These are phyloP conservation scores for Drosophila maculinotata DNA, from an alignment of 2,888 invertebrate species.

Conservation along the genomic window DNA sequence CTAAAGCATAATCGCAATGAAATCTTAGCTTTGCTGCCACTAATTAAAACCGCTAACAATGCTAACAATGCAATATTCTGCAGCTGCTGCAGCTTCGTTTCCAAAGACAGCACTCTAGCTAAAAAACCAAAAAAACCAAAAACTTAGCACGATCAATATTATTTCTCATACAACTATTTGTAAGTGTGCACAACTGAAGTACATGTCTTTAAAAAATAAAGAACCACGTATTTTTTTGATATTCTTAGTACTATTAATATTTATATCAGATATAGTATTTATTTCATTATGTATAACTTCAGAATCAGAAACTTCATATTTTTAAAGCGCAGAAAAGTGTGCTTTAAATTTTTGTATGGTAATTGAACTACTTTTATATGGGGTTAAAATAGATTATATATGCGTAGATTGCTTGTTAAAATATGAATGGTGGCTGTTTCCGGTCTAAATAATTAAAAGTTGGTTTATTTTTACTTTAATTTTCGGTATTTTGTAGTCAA, in stretches of 20 bases:
- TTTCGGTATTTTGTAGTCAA: too few species aligned
- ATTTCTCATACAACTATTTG: constrained; percentile 1
- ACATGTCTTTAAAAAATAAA: background rate
- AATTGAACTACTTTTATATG: too few species aligned
- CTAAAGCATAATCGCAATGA: constrained; percentile 18
- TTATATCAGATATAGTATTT: background rate
- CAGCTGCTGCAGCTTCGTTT: constrained; percentile 15
- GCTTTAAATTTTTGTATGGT: background rate
- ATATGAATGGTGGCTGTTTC: too few species aligned
- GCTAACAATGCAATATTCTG: constrained; percentile 28
- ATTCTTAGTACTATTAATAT: background rate
- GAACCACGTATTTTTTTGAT: background rate
- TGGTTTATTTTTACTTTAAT: too few species aligned
- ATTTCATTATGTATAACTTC: background rate
- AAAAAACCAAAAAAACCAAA: background rate
- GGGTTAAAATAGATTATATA: too few species aligned
- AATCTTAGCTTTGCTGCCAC: constrained; percentile 45
- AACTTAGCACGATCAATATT: constrained; percentile 15
- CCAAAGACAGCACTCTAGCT: constrained; percentile 8
- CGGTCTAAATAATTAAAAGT: too few species aligned
- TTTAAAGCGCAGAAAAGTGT: background rate
- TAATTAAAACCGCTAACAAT: constrained; percentile 36
- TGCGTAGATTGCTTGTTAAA: too few species aligned
- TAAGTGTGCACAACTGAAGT: constrained; percentile 9
- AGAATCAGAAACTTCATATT: background rate